Base-by-base conservation (phyloP, 2,888 invertebrate genomes). In the Nemotelus pantherinus region DNA sequence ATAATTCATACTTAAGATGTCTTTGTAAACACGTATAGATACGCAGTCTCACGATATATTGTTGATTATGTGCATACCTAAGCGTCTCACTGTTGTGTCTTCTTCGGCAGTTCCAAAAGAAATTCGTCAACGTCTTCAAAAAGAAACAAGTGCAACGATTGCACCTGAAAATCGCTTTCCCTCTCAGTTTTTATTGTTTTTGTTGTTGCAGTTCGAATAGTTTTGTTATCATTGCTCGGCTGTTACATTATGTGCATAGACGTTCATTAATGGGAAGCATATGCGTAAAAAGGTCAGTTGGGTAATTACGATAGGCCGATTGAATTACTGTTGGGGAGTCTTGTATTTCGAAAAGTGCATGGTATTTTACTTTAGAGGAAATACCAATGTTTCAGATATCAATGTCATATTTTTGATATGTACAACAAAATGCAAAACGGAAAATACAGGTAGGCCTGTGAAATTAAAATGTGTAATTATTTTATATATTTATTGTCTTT, bases 141-240 rank as follows among this genome's bases (percentile, higher is more conserved):
- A 41, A 7, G 63, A 43, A 70, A 70, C 55, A 70, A 70, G 41
- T 55, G 70, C 43, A 55, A 55, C 55, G 41, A 70, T 43, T 70
- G 55, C 70, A 70, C 70, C 70, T 70, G 70, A 53, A 70, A 70
- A 70, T 70, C 70, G 70, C 70, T 70, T 70, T 70, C 70, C 53
- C 70, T 70, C 55, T 70, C 55, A 47, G 6, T 55, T 45, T 65
- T 65, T 65, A 45, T 65, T 53, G 10, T 53, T 6, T 53, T 53
- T 53, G 6, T 53, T 53, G 53, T 53, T 53, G 25, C 53, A 1
- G 10, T 53, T 53, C 53, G 53, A 53, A 53, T 1, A 25, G 10
- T 10, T 53, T 10, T 53, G 53, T 53, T 7, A 53, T 10, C 6
- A 53, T 53, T 53, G 10, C 4, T 57, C 57, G n/a, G 2, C 2